These are phyloP conservation scores for Oxyura jamaicensis DNA, from an alignment of 2,113 vertebrate species.

Conservation along the genomic window DNA sequence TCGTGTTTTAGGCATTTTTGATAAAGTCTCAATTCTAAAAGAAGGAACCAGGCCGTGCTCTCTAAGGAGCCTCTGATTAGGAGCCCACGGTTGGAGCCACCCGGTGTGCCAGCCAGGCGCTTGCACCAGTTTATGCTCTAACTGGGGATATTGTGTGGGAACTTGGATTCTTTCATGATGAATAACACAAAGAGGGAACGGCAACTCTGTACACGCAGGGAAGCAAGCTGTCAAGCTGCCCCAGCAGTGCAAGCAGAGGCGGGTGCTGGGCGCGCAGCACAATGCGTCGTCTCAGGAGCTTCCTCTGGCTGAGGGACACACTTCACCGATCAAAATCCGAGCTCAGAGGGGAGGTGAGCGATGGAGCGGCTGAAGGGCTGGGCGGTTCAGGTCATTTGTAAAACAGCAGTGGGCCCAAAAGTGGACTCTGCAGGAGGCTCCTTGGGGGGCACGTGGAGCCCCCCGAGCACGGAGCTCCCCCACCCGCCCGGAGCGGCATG, in stretches of 20 bases:
- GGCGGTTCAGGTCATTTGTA: background rate
- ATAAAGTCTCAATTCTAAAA: background rate
- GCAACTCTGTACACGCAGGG: conserved; percentile 26
- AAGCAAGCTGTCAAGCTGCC: conserved; percentile 30
- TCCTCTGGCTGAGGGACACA: conserved; percentile 54
- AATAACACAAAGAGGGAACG: conserved; percentile 32
- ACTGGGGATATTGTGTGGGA: conserved; percentile 16
- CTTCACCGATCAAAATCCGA: conserved; percentile 49
- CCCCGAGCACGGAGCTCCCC: background rate
- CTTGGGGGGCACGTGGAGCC: accelerated
- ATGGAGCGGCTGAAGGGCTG: background rate
- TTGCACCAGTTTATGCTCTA: background rate
- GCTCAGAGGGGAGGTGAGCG: conserved; percentile 29
- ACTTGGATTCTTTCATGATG: conserved; percentile 14
- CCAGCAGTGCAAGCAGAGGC: background rate
- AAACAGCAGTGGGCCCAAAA: background rate
- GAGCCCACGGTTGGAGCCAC: conserved; percentile 1
- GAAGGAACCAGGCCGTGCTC: background rate
- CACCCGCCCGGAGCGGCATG: background rate
- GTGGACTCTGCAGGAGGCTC: background rate
- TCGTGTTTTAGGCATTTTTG: background rate
- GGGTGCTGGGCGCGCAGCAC: background rate
- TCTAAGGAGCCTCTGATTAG: background rate
- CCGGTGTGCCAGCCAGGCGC: background rate
- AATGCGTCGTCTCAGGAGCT: conserved; percentile 54